phyloP scores from a whole-genome alignment of 2,888 invertebrate species.

The Epicampocera succincta region DNA sequence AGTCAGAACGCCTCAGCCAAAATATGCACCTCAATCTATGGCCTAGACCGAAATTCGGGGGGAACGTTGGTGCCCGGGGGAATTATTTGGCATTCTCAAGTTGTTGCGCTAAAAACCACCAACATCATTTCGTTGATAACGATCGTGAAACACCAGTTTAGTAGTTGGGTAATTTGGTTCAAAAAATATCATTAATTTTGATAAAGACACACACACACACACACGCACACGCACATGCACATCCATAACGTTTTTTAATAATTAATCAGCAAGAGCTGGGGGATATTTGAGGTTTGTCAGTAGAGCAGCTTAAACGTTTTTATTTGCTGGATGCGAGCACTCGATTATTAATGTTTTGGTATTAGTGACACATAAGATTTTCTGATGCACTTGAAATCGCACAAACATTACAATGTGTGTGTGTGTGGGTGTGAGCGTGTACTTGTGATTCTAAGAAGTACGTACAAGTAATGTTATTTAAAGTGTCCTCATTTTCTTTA shows the following conservation, averaged over 20 bases:
- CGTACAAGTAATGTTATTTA: constrained; percentile 33
- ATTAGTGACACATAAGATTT: constrained; percentile 44
- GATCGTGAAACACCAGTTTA: too few relatives aligned
- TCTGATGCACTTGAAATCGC: constrained; percentile 59
- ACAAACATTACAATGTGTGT: not conserved
- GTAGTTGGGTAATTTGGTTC: too few relatives aligned
- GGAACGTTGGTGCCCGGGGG: too few relatives aligned
- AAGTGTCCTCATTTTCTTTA: constrained; percentile 54
- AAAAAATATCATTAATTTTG: too few relatives aligned
- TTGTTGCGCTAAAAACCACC: too few relatives aligned
- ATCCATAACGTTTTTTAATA: not conserved
- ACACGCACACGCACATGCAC: not conserved
- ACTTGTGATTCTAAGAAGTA: not conserved
- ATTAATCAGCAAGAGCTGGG: constrained; percentile 19
- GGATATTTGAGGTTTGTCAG: not conserved
- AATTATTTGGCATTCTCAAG: too few relatives aligned
- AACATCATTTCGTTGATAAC: too few relatives aligned
- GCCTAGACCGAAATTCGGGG: too few relatives aligned
- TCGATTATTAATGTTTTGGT: constrained; percentile 23
- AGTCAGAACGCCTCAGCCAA: too few relatives aligned
- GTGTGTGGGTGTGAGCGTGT: not conserved
- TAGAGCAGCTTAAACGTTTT: constrained; percentile 6
- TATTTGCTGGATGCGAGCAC: not conserved
- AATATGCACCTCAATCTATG: too few relatives aligned
- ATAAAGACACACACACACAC: not conserved